Evolutionary conservation across 2,113 vertebrate species (phyloP).

Genomic region (Malurus melanocephalus): DNA sequence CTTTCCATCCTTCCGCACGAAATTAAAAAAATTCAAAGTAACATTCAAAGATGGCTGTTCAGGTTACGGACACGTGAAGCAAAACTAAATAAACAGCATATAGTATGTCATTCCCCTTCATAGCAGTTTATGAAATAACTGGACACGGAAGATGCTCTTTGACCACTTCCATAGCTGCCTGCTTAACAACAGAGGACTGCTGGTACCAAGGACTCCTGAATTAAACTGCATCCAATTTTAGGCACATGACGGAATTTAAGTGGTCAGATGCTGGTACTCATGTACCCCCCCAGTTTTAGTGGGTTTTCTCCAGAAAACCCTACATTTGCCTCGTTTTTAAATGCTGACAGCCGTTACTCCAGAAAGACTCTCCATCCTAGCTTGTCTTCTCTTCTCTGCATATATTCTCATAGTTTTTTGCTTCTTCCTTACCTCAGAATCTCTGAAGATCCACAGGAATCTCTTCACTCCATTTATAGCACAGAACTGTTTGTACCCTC

Average conservation of each 20-base stretch:
- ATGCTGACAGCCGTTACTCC: background rate
- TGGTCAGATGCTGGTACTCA: background rate
- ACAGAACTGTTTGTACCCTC: background rate
- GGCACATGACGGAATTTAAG: background rate
- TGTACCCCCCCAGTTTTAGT: background rate
- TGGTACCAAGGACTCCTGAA: background rate
- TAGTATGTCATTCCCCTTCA: background rate
- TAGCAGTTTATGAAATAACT: background rate
- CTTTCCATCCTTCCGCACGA: background rate
- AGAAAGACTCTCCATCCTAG: background rate
- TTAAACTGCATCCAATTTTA: background rate
- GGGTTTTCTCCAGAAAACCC: background rate
- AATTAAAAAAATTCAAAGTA: background rate
- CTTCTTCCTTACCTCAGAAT: background rate
- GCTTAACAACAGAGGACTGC: background rate
- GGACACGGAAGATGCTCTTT: background rate
- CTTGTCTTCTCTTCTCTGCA: background rate
- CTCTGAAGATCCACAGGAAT: background rate
- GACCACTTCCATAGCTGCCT: background rate
- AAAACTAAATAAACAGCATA: background rate
- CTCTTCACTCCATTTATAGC: background rate
- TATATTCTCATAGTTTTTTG: background rate
- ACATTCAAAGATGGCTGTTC: background rate
- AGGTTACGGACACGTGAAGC: background rate
- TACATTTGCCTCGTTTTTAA: background rate